A percentile compares a stretch with the other conserved stretches of the same genome.
These are phyloP conservation scores for Sebastes alutus DNA, from an alignment of 2,797 vertebrate species.

Conservation along the genomic window DNA sequence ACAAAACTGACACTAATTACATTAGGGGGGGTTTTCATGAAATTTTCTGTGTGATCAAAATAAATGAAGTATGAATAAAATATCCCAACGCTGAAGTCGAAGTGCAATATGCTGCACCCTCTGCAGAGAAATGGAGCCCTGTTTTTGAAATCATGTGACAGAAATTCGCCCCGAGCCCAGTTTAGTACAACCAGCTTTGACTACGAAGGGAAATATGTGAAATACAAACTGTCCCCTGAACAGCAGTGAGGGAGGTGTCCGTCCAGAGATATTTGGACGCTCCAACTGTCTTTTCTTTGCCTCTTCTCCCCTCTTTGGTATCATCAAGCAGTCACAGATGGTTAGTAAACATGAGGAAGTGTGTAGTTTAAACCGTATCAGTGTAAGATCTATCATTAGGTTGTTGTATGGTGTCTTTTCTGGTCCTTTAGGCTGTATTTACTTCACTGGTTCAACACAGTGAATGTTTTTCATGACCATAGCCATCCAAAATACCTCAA, in stretches of 20 bases:
- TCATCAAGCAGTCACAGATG: constrained; percentile 26
- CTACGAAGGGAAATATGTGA: constrained; percentile 17
- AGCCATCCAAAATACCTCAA: neutral
- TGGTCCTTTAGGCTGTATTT: neutral
- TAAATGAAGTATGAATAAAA: constrained; percentile 59
- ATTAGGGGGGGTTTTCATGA: constrained; percentile 37
- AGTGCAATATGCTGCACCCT: constrained; percentile 1
- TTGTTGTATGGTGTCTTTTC: neutral
- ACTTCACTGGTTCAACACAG: neutral
- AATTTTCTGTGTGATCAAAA: constrained; percentile 59
- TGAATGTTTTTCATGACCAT: neutral
- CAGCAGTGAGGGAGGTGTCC: neutral
- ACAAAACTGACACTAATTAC: constrained; percentile 44
- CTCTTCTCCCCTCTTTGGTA: neutral
- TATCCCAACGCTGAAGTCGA: neutral
- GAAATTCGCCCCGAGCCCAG: constrained; percentile 13
- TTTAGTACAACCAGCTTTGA: constrained; percentile 19
- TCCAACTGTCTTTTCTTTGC: neutral
- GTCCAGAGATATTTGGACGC: neutral
- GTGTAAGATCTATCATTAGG: neutral
- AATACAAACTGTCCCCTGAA: constrained; percentile 7
- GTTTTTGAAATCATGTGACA: constrained; percentile 16
- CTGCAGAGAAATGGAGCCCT: constrained; percentile 26
- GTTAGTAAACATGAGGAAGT: neutral
- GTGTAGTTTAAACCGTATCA: neutral